Conservation (phyloP, 2,888 invertebrate species). For the Drosophila macrospina region DNA sequence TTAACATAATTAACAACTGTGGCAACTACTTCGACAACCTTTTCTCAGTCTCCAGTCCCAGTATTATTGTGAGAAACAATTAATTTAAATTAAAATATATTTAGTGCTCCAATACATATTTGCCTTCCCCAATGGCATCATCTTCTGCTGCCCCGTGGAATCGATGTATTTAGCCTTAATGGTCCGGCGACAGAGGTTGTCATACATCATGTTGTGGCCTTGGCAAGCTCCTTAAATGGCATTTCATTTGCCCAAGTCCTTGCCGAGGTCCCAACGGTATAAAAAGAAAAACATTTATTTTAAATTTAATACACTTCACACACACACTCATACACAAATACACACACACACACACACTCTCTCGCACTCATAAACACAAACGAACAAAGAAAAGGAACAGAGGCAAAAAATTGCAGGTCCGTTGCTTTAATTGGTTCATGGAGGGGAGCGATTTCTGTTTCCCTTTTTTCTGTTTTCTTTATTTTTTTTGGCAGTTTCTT, state of each 20-base stretch:
- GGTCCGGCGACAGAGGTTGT: slow-evolving; percentile 40
- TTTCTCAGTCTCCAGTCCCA: neutral
- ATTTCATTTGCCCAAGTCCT: slow-evolving; percentile 65
- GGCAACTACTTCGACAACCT: neutral
- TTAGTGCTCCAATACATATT: too few relatives aligned
- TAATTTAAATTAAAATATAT: slow-evolving; percentile 62
- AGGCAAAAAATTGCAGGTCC: slow-evolving; percentile 43
- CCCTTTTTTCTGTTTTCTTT: slow-evolving; percentile 9
- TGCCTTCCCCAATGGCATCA: neutral
- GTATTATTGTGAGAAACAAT: slow-evolving; percentile 33
- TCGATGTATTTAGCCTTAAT: slow-evolving; percentile 49
- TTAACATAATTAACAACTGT: too few relatives aligned
- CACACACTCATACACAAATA: slow-evolving; percentile 28
- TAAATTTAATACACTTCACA: slow-evolving; percentile 71
- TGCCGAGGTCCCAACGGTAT: slow-evolving; percentile 29
- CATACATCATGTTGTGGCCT: slow-evolving; percentile 63
- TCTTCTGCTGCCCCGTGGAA: slow-evolving; percentile 15
- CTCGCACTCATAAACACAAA: slow-evolving; percentile 20
- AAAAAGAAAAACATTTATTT: slow-evolving; percentile 71
- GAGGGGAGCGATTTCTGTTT: slow-evolving; percentile 32
- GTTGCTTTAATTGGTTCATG: slow-evolving; percentile 68
- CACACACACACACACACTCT: slow-evolving; percentile 15
- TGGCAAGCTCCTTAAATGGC: slow-evolving; percentile 54
- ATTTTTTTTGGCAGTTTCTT: slow-evolving; percentile 18
- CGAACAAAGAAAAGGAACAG: slow-evolving; percentile 31